Percentiles rank a stretch among this genome's conserved stretches.
These are phyloP conservation scores for Craterocephalus amniculus DNA, from an alignment of 2,797 vertebrate genomes.

Conservation along the genomic window DNA sequence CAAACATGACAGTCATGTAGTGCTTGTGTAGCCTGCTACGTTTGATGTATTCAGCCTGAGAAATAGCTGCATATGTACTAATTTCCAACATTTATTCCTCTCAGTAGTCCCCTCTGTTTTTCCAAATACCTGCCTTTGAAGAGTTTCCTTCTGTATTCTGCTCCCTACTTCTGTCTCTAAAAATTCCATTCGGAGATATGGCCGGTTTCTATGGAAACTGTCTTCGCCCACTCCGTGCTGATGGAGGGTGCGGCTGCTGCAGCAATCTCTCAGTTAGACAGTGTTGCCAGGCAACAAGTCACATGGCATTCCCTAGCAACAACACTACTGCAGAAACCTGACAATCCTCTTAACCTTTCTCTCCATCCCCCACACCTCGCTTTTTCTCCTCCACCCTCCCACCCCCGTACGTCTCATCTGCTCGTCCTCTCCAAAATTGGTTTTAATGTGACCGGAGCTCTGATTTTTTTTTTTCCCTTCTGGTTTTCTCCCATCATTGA, in stretches of 20 bases:
- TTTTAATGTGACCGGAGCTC: conserved; percentile 54
- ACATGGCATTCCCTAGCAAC: conserved; percentile 87
- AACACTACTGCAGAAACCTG: conserved; percentile 84
- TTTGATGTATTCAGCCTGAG: conserved; percentile 33
- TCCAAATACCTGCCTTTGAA: conserved; percentile 51
- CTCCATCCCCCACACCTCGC: conserved; percentile 73
- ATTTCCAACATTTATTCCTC: conserved; percentile 21
- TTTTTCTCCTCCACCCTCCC: conserved; percentile 41
- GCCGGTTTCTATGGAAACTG: conserved; percentile 84
- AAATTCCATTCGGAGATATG: conserved; percentile 78
- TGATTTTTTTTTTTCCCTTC: conserved; percentile 31
- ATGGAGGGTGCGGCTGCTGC: conserved; percentile 82
- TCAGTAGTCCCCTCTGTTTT: conserved; percentile 24
- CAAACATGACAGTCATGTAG: conserved; percentile 18
- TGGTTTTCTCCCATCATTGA: conserved; percentile 40
- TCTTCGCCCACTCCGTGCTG: conserved; percentile 82
- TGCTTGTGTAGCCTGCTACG: conserved; percentile 5
- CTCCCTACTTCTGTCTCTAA: conserved; percentile 51
- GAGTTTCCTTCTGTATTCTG: conserved; percentile 32
- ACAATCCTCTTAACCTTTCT: conserved; percentile 84
- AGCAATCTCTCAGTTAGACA: conserved; percentile 82
- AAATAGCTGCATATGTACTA: conserved; percentile 9
- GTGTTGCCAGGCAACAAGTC: conserved; percentile 85
- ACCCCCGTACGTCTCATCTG: conserved; percentile 41
- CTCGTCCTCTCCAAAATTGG: conserved; percentile 56